Evolutionary conservation across 2,113 vertebrate species (phyloP), one percentile per base, ranked within the genome.

Genomic region (Gopherus flavomarginatus): DNA sequence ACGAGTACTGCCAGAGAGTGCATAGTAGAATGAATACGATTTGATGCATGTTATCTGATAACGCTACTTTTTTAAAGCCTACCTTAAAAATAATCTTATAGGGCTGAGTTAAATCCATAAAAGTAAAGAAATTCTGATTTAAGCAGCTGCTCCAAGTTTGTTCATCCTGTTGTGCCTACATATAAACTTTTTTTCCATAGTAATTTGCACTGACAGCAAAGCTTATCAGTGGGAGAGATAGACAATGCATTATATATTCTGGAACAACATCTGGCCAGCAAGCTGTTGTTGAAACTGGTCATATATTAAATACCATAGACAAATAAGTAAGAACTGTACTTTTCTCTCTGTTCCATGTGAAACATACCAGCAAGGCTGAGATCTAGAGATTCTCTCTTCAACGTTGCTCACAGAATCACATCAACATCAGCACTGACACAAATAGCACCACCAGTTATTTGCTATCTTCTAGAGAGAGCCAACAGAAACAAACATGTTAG

Each of bases 361-460:
- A 6, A 87, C 53, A n/a, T 24, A 62, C 8, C 26, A 85, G 72
- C 47, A 8, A 4, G 53, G 81, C 8, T 11, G 53, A 47, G 77
- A 47, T 24, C 13, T 49, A 5, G 11, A 54, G 27, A 92, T 11
- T n/a, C 50, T 62, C 31, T 78, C 65, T 53, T 72, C 84, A 81
- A n/a, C n/a, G 2, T 47, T 5, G 3, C 89, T 54, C 14, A 52
- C 65, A 89, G 44, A 44, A 82, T 11, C 8, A 0, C 83, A 69
- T n/a, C 54, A 56, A 52, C 77, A 11, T 44, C 89, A 79, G 21
- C 1, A 0, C 10, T 84, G 85, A 69, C 13, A 4, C 0, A 0
- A n/a, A 59, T 4, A n/a, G 26, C 50, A 49, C 65, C 65, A 84
- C 56, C 38, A 42, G 44, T 69, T 44, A 75, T 82, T 54, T 62